Evolutionary conservation across 1,140 invertebrate species (phyloP).

Genomic region (Plutomurus gul): DNA sequence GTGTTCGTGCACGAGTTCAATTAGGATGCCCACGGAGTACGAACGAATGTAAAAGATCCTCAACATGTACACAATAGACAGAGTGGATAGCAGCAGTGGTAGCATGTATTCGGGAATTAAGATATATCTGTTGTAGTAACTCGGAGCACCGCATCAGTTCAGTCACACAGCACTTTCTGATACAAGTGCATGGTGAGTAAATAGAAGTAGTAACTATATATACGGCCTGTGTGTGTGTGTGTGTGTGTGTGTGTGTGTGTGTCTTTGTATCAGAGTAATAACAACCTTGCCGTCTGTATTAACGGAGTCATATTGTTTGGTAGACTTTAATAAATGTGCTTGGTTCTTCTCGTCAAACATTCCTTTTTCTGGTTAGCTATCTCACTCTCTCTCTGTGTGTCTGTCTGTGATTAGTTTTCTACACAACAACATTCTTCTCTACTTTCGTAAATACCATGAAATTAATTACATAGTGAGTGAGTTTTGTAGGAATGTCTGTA

Average conservation of each 20-base stretch:
- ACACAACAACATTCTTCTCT: conserved; percentile 25
- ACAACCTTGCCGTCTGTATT: not conserved
- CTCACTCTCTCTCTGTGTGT: not conserved
- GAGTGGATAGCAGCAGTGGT: not conserved
- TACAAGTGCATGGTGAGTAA: too few relatives aligned
- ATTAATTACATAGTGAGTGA: conserved; percentile 22
- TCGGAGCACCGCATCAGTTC: not conserved
- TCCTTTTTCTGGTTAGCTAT: conserved; percentile 23
- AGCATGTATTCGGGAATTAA: not conserved
- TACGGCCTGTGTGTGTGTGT: not conserved
- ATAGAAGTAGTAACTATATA: not conserved
- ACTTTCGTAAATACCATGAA: conserved; percentile 25
- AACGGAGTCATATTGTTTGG: not conserved
- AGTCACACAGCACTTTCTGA: too few relatives aligned
- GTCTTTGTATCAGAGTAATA: not conserved
- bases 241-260: not conserved
- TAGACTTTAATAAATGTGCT: conserved; percentile 2
- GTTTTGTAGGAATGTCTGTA: conserved; percentile 2
- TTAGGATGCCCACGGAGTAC: conserved; percentile 10
- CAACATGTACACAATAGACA: not conserved
- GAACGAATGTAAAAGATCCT: not conserved
- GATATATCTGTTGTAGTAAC: not conserved
- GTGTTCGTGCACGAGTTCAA: conserved; percentile 25
- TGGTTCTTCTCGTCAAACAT: conserved; percentile 22
- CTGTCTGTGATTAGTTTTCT: conserved; percentile 20